Conservation (phyloP, 2,888 invertebrate genomes). For the Agrotis clavis region DNA sequence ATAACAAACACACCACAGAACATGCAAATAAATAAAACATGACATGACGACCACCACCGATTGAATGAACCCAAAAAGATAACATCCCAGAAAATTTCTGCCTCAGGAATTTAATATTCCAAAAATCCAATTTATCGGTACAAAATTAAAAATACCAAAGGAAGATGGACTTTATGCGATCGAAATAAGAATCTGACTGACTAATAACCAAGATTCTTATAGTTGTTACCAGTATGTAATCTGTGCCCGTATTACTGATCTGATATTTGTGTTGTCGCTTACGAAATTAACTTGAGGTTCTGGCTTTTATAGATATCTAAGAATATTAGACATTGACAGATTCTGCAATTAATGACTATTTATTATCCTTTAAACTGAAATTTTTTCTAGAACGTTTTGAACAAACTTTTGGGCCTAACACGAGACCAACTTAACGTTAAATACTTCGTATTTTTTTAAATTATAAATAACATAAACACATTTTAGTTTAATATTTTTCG, state of each 20-base stretch:
- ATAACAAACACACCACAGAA: conserved; percentile 29
- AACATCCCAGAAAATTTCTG: not conserved
- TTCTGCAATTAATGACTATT: no score
- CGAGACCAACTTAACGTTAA: no score
- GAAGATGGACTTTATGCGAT: conserved; percentile 1
- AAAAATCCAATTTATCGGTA: not conserved
- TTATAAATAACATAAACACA: no score
- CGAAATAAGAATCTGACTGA: conserved; percentile 19
- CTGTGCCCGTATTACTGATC: not conserved
- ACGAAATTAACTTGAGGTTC: not conserved
- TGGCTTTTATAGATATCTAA: not conserved
- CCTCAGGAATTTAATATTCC: not conserved
- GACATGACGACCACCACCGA: conserved; percentile 46
- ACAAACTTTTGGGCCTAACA: not conserved
- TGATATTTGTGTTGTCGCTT: not conserved
- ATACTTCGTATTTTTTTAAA: no score
- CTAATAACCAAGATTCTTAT: not conserved
- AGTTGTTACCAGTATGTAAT: no score
- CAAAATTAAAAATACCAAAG: conserved; percentile 13
- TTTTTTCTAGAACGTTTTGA: not conserved
- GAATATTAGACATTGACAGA: not conserved
- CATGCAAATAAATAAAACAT: conserved; percentile 57
- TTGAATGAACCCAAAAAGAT: conserved; percentile 16
- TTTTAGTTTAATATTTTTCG: no score
- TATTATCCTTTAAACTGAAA: no score